A percentile compares a stretch with the other conserved stretches of the same genome.
Evolutionary conservation across 1,140 invertebrate genomes (phyloP).

Genomic region (Megathymus violae): DNA sequence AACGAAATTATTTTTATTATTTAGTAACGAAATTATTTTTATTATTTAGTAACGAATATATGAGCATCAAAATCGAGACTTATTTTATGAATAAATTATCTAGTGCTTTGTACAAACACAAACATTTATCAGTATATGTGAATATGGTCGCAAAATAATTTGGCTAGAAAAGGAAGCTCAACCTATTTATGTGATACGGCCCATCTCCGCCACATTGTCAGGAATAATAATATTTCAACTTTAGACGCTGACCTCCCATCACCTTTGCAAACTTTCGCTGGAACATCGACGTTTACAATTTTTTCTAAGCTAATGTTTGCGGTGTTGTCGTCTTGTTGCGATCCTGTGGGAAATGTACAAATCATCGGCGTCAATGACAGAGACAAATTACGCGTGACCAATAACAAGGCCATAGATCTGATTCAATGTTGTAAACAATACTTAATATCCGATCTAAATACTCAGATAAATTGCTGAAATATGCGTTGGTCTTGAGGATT

Average conservation of each 20-base stretch:
- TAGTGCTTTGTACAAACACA: too few species aligned
- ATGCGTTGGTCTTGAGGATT: too few species aligned
- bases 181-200: conserved; percentile 15
- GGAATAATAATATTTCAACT: conserved; percentile 29
- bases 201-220: conserved; percentile 1
- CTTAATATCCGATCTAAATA: background rate
- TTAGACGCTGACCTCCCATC: conserved; percentile 23
- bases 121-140: too few species aligned
- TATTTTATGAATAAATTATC: too few species aligned
- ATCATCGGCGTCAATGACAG: background rate
- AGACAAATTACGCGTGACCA: background rate
- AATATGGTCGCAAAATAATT: background rate
- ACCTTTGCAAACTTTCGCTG: conserved; percentile 18
- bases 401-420: background rate
- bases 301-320: conserved; percentile 1
- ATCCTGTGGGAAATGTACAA: background rate
- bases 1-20: too few species aligned
- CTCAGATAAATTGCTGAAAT: too few species aligned
- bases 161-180: background rate
- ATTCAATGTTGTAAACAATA: background rate
- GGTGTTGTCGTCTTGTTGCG: background rate
- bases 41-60: too few species aligned
- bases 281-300: conserved; percentile 17
- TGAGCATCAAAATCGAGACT: too few species aligned
- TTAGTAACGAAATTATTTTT: too few species aligned